These are phyloP conservation scores for Antigone vipio DNA, from an alignment of 2,113 vertebrate species.

Conservation along the genomic window DNA sequence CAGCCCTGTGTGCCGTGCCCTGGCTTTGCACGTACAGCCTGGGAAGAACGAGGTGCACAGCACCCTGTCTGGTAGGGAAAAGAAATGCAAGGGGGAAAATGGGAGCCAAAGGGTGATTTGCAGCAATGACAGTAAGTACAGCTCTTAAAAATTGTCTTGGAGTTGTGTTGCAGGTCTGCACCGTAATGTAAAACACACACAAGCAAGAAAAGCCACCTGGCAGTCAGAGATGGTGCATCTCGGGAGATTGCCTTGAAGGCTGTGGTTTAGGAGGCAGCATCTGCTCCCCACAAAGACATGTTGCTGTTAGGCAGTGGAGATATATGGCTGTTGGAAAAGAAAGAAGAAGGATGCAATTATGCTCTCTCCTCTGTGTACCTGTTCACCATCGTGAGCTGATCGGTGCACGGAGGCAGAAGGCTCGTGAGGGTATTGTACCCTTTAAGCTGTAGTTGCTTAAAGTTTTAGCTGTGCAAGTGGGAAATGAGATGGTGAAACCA, in stretches of 20 bases:
- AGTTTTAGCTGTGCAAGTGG: neutral
- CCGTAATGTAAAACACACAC: fast-evolving
- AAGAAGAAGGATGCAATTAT: neutral
- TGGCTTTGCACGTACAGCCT: neutral
- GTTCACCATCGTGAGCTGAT: fast-evolving
- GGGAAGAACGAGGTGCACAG: fast-evolving
- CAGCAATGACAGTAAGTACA: neutral
- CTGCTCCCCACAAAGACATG: neutral
- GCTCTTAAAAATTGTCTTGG: fast-evolving
- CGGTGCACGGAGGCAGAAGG: fast-evolving
- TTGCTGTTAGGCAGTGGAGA: neutral
- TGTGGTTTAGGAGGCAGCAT: neutral
- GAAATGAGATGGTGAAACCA: neutral
- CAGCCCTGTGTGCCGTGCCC: neutral
- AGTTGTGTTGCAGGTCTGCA: neutral
- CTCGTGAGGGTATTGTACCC: neutral
- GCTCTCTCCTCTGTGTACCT: no score
- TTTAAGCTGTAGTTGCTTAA: neutral
- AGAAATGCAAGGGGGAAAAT: neutral
- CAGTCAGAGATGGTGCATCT: neutral
- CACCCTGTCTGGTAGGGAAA: neutral
- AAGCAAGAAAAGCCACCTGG: fast-evolving
- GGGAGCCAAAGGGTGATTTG: fast-evolving
- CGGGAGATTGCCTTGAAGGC: neutral
- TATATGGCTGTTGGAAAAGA: neutral